Evolutionary conservation across 2,888 invertebrate species (phyloP).

Genomic region (Amaurobius ferox): DNA sequence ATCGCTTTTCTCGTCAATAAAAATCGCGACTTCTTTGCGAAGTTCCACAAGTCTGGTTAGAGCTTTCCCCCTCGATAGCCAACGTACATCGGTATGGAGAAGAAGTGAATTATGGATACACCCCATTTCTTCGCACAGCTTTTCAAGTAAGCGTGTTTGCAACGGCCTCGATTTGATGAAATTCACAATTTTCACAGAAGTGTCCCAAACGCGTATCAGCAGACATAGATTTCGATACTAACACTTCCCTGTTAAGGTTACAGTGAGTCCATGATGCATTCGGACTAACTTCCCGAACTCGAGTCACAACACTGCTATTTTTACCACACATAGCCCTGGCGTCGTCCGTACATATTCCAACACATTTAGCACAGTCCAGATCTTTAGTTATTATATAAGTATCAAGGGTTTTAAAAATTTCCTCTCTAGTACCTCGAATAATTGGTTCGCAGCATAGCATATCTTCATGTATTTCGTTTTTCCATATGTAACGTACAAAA

Average conservation of each 20-base stretch:
- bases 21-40: not conserved
- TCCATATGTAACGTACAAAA: no score
- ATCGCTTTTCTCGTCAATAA: not conserved
- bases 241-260: not conserved
- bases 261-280: not conserved
- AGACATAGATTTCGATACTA: conserved; percentile 10
- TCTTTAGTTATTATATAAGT: not conserved
- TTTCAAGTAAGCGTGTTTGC: not conserved
- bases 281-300: not conserved
- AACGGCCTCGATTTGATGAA: not conserved
- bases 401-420: not conserved
- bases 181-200: not conserved
- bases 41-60: no score
- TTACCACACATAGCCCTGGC: not conserved
- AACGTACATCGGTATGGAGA: not conserved
- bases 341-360: not conserved
- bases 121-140: not conserved
- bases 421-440: not conserved
- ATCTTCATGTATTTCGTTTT: no score
- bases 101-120: not conserved
- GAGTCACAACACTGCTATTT: not conserved
- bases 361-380: not conserved
- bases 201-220: not conserved
- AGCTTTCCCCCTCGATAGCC: not conserved
- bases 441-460: no score